A percentile compares a stretch with the other conserved stretches of the same genome.
phyloP scores from a whole-genome alignment of 2,888 invertebrate genomes.

The Cistogaster globosa region DNA sequence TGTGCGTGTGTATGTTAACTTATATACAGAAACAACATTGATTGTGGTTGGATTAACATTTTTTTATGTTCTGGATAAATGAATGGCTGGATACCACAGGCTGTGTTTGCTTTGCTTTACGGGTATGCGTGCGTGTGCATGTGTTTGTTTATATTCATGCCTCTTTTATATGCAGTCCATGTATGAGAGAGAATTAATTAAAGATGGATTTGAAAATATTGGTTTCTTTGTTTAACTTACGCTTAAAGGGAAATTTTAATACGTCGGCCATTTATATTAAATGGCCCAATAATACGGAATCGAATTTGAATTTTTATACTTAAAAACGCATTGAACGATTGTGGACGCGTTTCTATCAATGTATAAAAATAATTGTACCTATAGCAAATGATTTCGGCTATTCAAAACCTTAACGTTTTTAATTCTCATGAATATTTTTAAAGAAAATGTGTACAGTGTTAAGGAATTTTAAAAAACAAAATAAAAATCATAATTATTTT shows the following conservation, averaged over 20 bases:
- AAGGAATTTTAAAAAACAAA: constrained; percentile 1
- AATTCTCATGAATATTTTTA: not conserved
- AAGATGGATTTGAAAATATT: constrained; percentile 29
- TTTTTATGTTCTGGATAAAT: constrained; percentile 11
- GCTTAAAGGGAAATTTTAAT: constrained; percentile 35
- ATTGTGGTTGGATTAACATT: constrained; percentile 57
- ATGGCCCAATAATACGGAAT: constrained; percentile 77
- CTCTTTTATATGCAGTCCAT: not conserved
- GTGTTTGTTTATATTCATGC: not conserved
- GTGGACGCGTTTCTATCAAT: constrained; percentile 75
- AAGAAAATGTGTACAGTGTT: constrained; percentile 13
- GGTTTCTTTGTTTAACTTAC: constrained; percentile 57
- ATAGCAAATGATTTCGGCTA: constrained; percentile 34
- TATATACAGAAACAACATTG: constrained; percentile 36
- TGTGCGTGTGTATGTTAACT: not conserved
- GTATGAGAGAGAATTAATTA: constrained; percentile 22
- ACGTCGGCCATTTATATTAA: constrained; percentile 64
- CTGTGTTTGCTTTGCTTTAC: not conserved
- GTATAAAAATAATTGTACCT: constrained; percentile 1
- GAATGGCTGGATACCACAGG: constrained; percentile 37
- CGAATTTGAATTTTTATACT: constrained; percentile 81
- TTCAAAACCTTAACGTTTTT: not conserved
- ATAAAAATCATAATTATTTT: not conserved
- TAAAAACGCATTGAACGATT: constrained; percentile 71
- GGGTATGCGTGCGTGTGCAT: not conserved